Conservation (phyloP, 2,888 invertebrate species). For the Polymixis flavicincta region DNA sequence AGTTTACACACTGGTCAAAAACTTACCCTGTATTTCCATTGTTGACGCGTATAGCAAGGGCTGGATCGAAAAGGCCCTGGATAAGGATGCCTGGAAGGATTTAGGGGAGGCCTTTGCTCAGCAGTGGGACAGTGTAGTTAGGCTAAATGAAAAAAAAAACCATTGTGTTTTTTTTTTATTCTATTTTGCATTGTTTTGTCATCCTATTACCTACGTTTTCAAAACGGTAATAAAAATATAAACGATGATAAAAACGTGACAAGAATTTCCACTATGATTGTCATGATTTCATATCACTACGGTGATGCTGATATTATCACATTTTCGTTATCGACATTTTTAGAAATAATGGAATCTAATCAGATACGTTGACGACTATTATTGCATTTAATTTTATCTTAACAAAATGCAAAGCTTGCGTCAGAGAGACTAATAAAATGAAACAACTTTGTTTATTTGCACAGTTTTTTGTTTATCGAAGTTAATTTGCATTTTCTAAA, state of each 20-base stretch:
- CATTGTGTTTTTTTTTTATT: constrained; percentile 20
- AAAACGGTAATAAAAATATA: constrained; percentile 24
- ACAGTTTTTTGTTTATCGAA: constrained; percentile 39
- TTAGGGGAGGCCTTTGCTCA: too few relatives aligned
- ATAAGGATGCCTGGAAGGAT: too few relatives aligned
- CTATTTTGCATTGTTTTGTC: constrained; percentile 10
- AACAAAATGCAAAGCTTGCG: constrained; percentile 24
- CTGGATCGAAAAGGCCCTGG: too few relatives aligned
- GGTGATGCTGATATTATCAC: constrained; percentile 37
- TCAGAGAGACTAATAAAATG: constrained; percentile 26
- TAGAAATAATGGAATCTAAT: constrained; percentile 31
- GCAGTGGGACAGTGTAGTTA: too few relatives aligned
- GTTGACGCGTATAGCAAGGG: too few relatives aligned
- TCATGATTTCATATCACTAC: constrained; percentile 23
- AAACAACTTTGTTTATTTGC: constrained; percentile 46
- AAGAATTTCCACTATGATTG: constrained; percentile 27
- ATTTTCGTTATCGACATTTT: constrained; percentile 33
- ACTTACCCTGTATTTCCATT: too few relatives aligned
- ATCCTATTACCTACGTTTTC: constrained; percentile 5
- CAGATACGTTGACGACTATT: constrained; percentile 5
- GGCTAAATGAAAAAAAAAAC: too few relatives aligned
- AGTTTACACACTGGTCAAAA: too few relatives aligned
- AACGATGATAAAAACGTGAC: constrained; percentile 49
- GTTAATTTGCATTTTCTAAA: constrained; percentile 26
- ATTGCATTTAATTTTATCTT: constrained; percentile 29